Evolutionary conservation across 2,797 vertebrate species (phyloP).

Genomic region (Sciaenops ocellatus): DNA sequence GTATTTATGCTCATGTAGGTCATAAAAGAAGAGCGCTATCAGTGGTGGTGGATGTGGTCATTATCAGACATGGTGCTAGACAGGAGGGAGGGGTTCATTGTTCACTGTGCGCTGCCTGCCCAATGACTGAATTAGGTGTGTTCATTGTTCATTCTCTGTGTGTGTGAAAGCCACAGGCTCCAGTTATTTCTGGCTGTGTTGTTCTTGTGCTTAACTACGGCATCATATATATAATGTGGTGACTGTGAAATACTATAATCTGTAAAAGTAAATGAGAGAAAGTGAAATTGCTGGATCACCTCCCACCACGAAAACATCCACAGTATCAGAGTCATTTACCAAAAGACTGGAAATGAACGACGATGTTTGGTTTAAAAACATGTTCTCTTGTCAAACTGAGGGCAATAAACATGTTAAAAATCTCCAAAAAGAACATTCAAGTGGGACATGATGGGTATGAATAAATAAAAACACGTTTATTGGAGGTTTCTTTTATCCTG

Average conservation of each 20-base stretch:
- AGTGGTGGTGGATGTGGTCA: conserved; percentile 75
- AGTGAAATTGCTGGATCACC: conserved; percentile 33
- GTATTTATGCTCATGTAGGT: conserved; percentile 73
- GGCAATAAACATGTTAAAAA: conserved; percentile 22
- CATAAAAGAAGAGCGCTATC: conserved; percentile 73
- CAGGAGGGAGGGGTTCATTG: conserved; percentile 79
- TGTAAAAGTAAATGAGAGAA: conserved; percentile 49
- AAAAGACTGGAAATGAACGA: conserved; percentile 41
- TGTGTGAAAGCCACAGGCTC: conserved; percentile 57
- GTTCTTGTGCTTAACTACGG: conserved; percentile 29
- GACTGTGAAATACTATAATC: conserved; percentile 41
- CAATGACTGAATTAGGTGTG: conserved; percentile 79
- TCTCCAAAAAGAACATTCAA: neutral
- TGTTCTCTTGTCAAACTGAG: conserved; percentile 26
- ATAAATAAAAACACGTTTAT: conserved; percentile 9
- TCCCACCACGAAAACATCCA: conserved; percentile 39
- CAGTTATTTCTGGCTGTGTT: conserved; percentile 30
- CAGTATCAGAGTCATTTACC: conserved; percentile 46
- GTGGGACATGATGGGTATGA: conserved; percentile 4
- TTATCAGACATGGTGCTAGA: conserved; percentile 80
- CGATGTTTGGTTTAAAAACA: conserved; percentile 38
- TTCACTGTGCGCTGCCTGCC: conserved; percentile 66
- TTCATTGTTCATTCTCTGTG: conserved; percentile 76
- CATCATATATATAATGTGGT: conserved; percentile 32
- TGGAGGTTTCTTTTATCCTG: neutral